These are phyloP conservation scores for Yasuhikotakia modesta DNA, from an alignment of 2,797 vertebrate species.

Conservation along the genomic window DNA sequence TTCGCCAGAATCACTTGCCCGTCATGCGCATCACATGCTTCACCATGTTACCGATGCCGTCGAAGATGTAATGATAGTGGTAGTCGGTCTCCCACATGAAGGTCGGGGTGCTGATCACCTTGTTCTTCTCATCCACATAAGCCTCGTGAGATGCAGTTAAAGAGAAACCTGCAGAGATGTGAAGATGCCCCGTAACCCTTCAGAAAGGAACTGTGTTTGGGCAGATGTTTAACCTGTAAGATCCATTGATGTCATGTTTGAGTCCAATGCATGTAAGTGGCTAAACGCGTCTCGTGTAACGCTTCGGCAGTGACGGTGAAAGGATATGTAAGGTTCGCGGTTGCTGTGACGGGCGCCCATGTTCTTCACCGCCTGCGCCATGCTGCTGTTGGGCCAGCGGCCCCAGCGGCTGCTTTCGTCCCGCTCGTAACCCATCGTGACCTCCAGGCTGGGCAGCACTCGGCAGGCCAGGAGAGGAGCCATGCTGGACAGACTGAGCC, in stretches of 20 bases:
- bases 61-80: conserved; percentile 78
- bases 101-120: conserved; percentile 76
- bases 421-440: conserved; percentile 77
- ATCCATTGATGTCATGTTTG: too few relatives aligned
- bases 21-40: conserved; percentile 77
- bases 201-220: too few relatives aligned
- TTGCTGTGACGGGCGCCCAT: conserved; percentile 74
- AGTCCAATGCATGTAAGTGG: too few relatives aligned
- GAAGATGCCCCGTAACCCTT: too few relatives aligned
- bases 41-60: conserved; percentile 78
- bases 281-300: too few relatives aligned
- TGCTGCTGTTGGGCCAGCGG: conserved; percentile 74
- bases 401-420: conserved; percentile 77
- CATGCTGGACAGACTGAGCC: conserved; percentile 73
- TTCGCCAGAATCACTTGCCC: conserved; percentile 68
- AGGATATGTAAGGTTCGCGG: conserved; percentile 78
- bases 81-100: conserved; percentile 80
- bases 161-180: too few relatives aligned
- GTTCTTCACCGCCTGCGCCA: conserved; percentile 75
- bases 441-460: conserved; percentile 73
- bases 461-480: conserved; percentile 75
- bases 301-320: conserved; percentile 16
- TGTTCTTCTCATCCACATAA: conserved; percentile 79
- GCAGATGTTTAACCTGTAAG: too few relatives aligned
- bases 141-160: conserved; percentile 67